Base-by-base conservation (phyloP, 2,113 vertebrate genomes). In the Neodon shergylaensis region DNA sequence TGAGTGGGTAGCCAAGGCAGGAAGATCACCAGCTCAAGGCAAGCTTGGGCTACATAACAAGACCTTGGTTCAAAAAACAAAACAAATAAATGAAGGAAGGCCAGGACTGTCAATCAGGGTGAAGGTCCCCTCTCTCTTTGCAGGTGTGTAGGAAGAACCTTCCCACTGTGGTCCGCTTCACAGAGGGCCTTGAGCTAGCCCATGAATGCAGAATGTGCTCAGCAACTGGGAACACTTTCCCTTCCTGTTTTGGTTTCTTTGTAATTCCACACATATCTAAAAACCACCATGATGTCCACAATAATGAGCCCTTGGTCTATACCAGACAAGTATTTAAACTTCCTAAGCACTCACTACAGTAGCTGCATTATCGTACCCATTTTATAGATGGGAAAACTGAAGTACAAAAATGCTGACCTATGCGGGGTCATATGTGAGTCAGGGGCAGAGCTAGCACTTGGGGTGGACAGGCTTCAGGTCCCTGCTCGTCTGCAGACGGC, bases 151-250 rank as follows among this genome's bases (percentile, higher is more conserved):
- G 63, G 10, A 82, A 95, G 87, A 83, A 39, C 21, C 77, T 4
- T 0, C 44, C 8, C 9, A 10, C 1, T 24, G 10, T 2, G 13
- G n/a, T 17, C 54, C 2, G 1, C 17, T 87, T 39, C 28, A 31
- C 33, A 66, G 54, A 68, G 3, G 4, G 6, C 2, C 0, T 31
- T 4, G 26, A 83, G 74, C 65, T 79, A 44, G 91, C 54, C 0
- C 1, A 31, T 7, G 33, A 47, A 33, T 24, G 16, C 19, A 24
- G 61, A 36, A 1, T 84, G 52, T 90, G 83, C 54, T 61, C 5
- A 0, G 77, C 49, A 11, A 3, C 33, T 47, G 22, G 65, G 36
- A 21, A 49, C 17, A 1, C 0, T 12, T 72, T 47, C 44, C 36
- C 39, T 88, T 65, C 58, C 4, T 39, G 49, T 78, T 47, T 47